Evolutionary conservation across 2,113 vertebrate species (phyloP).

Genomic region (Centrocercus urophasianus): DNA sequence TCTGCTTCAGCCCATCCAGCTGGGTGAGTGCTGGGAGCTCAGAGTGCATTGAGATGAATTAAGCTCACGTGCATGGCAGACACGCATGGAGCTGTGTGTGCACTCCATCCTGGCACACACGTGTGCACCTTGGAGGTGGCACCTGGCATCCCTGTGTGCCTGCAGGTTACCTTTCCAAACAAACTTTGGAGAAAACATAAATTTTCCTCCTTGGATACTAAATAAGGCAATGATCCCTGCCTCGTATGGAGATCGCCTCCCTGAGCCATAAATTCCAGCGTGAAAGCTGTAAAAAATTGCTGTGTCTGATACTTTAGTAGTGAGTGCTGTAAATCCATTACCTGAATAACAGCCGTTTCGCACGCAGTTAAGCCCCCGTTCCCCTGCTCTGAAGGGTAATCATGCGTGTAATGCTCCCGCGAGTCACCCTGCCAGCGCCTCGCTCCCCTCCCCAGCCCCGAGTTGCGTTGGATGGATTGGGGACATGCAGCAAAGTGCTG

Average conservation of each 20-base stretch:
- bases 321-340: conserved; percentile 80
- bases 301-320: conserved; percentile 73
- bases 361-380: conserved; percentile 65
- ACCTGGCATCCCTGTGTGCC: background rate
- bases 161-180: conserved; percentile 64
- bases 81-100: background rate
- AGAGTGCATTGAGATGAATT: background rate
- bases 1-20: fast-evolving
- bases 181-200: conserved; percentile 61
- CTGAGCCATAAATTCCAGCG: conserved; percentile 71
- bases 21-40: background rate
- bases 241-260: conserved; percentile 52
- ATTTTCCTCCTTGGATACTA: conserved; percentile 60
- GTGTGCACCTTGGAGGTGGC: background rate
- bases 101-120: background rate
- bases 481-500: fast-evolving
- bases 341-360: conserved; percentile 80
- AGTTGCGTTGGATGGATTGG: background rate
- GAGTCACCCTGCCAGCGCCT: conserved; percentile 26
- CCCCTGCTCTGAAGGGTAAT: conserved; percentile 68
- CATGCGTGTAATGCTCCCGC: conserved; percentile 61
- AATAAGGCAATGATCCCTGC: conserved; percentile 74
- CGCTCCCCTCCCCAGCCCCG: background rate
- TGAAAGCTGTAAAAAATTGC: conserved; percentile 77
- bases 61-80: background rate